Evolutionary conservation across 2,888 invertebrate genomes (phyloP).

Genomic region (Xestia ashworthii): DNA sequence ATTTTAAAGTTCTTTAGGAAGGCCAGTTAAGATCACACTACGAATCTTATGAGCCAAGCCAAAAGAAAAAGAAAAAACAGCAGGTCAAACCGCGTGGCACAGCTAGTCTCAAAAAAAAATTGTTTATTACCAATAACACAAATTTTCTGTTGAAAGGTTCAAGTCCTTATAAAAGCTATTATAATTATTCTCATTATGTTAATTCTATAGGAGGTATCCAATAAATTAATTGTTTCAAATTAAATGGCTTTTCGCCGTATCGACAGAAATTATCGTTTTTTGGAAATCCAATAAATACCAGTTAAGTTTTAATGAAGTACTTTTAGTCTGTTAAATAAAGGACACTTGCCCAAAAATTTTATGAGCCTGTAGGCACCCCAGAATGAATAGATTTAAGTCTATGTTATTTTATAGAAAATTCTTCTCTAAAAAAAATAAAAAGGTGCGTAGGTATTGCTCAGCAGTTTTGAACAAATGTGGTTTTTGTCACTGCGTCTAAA

Average conservation of each 20-base stretch:
- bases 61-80: not conserved
- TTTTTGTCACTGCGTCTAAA: too few species aligned
- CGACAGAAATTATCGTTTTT: not conserved
- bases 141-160: not conserved
- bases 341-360: too few species aligned
- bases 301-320: not conserved
- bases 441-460: too few species aligned
- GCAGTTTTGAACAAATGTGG: too few species aligned
- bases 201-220: not conserved
- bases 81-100: not conserved
- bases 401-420: too few species aligned
- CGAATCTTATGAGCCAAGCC: not conserved
- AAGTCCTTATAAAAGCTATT: not conserved
- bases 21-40: not conserved
- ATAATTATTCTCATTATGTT: not conserved
- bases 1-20: too few species aligned
- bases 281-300: not conserved
- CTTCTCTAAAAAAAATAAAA: too few species aligned
- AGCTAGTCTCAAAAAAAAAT: not conserved
- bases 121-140: not conserved
- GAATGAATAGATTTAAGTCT: too few species aligned
- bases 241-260: not conserved
- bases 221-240: conserved; percentile 23
- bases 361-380: too few species aligned
- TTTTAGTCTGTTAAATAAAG: not conserved